Conservation (phyloP, 2,113 vertebrate species). For the Anoplopoma fimbria region DNA sequence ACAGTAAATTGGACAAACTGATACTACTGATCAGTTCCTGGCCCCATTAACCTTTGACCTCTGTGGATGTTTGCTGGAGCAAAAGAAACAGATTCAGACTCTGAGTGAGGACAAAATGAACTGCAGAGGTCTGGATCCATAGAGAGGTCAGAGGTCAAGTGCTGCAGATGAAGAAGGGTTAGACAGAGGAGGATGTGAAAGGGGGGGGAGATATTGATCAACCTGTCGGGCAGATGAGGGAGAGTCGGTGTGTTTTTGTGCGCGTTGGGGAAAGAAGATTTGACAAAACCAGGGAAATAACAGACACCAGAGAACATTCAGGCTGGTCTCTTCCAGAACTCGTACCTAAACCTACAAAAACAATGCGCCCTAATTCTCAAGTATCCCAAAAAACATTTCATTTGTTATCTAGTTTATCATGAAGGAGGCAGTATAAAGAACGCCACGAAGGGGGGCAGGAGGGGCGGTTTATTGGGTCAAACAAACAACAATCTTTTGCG, state of each 20-base stretch:
- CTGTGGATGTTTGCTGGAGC: background rate
- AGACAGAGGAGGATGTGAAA: background rate
- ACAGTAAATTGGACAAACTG: conserved; percentile 21
- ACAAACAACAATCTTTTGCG: no score
- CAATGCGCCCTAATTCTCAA: no score
- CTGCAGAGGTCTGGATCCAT: conserved; percentile 26
- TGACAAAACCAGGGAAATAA: no score
- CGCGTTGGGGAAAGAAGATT: background rate
- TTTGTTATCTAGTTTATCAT: no score
- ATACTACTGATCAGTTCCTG: conserved; percentile 20
- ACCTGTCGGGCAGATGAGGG: background rate
- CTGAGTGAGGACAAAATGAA: conserved; percentile 3
- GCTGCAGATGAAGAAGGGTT: conserved; percentile 5
- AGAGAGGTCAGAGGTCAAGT: conserved; percentile 42
- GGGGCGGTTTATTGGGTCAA: no score
- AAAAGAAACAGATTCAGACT: background rate
- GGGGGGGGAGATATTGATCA: background rate
- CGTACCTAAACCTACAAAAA: no score
- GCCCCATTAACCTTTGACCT: conserved; percentile 38
- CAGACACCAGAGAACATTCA: no score
- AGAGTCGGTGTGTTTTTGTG: background rate
- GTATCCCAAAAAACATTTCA: no score
- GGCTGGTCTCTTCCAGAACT: no score
- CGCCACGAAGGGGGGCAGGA: no score
- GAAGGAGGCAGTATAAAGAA: no score